These are phyloP conservation scores for Odontomachus brunneus DNA, from an alignment of 1,140 invertebrate species.

Conservation along the genomic window DNA sequence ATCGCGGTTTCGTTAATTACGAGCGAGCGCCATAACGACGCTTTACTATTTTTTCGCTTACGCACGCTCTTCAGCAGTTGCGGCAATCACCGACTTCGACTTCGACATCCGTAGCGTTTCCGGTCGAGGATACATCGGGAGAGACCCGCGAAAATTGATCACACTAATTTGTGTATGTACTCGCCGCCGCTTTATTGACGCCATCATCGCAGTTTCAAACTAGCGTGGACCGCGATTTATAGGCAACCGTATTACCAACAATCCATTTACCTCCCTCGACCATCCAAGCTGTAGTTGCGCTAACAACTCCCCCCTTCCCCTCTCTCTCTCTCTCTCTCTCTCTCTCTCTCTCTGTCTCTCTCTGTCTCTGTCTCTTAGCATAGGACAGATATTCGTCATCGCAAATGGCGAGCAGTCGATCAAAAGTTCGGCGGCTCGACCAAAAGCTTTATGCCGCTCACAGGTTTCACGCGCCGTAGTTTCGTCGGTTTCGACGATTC, in stretches of 20 bases:
- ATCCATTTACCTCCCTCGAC: conserved; percentile 34
- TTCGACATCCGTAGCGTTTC: background rate
- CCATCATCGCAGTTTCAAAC: conserved; percentile 36
- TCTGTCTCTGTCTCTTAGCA: too few species aligned
- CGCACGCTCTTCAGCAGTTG: too few species aligned
- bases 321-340: too few species aligned
- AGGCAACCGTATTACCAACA: background rate
- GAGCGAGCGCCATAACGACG: background rate
- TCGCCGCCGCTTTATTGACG: conserved; percentile 40
- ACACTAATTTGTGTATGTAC: conserved; percentile 5
- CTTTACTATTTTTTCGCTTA: background rate
- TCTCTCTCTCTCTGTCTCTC: too few species aligned
- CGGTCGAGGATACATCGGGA: background rate
- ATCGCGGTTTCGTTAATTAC: too few species aligned
- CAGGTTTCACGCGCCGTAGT: too few species aligned
- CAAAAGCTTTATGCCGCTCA: too few species aligned
- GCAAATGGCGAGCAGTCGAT: conserved; percentile 41
- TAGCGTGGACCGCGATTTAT: conserved; percentile 8
- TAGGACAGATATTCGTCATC: conserved; percentile 20
- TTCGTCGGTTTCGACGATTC: background rate
- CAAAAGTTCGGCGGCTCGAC: background rate
- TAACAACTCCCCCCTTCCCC: conserved; percentile 21
- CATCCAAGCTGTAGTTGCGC: conserved; percentile 20
- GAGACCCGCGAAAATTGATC: conserved; percentile 39
- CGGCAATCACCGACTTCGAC: conserved; percentile 12